Base-by-base conservation (phyloP, 1,140 invertebrate genomes). In the Acyrthosiphon pisum region DNA sequence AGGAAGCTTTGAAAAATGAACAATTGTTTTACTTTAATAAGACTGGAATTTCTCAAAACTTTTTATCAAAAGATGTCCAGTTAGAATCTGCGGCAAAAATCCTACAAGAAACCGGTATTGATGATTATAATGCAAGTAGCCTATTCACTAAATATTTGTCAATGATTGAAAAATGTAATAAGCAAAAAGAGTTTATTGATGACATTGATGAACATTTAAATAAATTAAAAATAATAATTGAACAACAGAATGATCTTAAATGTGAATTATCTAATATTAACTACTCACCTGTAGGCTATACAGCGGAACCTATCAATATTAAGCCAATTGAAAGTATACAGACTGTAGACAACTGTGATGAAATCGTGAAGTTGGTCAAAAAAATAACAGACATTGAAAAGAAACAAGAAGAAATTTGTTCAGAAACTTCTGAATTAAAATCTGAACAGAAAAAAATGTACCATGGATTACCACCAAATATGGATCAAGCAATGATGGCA, bases 161-260 rank as follows among this genome's bases (percentile, higher is more conserved):
- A n/a, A 86, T 93, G 22, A 84, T 93, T 93, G 91, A 84, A 84
- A 86, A 44, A 41, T 56, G 48, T 44, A 53, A 35, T 7, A 86
- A 50, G 56, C 22, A 93, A 93, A 93, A 86, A 41, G 20, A 84
- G 1, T 37, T 41, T 56, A 84, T 93, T 26, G 48, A 93, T 86
- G 48, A 84, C 14, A 53, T 93, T 50, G 81, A 93, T 93, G 81
- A 93, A 93, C 35, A 56, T 41, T 86, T 93, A 84, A 93, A 93
- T 53, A 84, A 93, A 93, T 68, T 93, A 50, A 93, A 56, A 93
- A 30, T 56, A 53, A 37, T 44, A 44, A 93, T 86, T 44, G 91
- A 93, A 37, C 48, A 86, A 56, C 91, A 93, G 44, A 84, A 93
- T 84, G 91, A 93, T 41, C 46, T 86, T 18, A 93, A 86, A 86